Evolutionary conservation across 2,113 vertebrate genomes (phyloP).

Genomic region (Abramis brama): DNA sequence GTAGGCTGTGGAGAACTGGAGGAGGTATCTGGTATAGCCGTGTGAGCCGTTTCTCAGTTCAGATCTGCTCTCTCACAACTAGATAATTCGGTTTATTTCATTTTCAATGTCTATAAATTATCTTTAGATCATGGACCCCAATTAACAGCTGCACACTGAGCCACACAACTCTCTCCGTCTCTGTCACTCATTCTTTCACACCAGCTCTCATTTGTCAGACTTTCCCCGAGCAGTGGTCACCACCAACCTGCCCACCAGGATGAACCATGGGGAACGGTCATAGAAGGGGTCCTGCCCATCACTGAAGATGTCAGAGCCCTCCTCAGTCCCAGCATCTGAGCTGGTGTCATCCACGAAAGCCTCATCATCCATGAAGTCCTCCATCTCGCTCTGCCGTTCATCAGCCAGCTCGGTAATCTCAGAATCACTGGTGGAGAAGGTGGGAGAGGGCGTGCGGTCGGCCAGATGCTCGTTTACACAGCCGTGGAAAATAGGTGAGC

Average conservation of each 20-base stretch:
- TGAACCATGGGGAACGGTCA: conserved; percentile 99
- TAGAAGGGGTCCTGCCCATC: conserved; percentile 99
- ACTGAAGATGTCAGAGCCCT: conserved; percentile 97
- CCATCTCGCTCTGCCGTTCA: conserved; percentile 97
- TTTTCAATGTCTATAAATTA: neutral
- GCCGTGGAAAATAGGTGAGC: conserved; percentile 98
- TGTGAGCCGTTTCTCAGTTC: neutral
- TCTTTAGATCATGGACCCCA: neutral
- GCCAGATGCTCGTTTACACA: conserved; percentile 97
- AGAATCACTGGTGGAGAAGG: conserved; percentile 97
- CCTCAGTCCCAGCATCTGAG: conserved; percentile 96
- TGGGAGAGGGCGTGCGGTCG: conserved; percentile 98
- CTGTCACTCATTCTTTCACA: conserved; percentile 50
- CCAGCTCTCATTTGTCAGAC: conserved; percentile 68
- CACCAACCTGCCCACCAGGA: conserved; percentile 99
- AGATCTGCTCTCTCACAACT: neutral
- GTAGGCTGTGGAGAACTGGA: neutral
- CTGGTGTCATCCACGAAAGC: conserved; percentile 97
- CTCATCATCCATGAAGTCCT: conserved; percentile 96
- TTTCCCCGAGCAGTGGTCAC: conserved; percentile 70
- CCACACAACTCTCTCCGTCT: conserved; percentile 10
- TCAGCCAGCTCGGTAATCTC: conserved; percentile 99
- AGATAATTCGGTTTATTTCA: neutral
- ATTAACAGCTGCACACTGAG: conserved; percentile 12
- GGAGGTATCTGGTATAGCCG: neutral